Evolutionary conservation across 2,888 invertebrate genomes (phyloP), one percentile per base, ranked within the genome.

Genomic region (Philereme transversata): DNA sequence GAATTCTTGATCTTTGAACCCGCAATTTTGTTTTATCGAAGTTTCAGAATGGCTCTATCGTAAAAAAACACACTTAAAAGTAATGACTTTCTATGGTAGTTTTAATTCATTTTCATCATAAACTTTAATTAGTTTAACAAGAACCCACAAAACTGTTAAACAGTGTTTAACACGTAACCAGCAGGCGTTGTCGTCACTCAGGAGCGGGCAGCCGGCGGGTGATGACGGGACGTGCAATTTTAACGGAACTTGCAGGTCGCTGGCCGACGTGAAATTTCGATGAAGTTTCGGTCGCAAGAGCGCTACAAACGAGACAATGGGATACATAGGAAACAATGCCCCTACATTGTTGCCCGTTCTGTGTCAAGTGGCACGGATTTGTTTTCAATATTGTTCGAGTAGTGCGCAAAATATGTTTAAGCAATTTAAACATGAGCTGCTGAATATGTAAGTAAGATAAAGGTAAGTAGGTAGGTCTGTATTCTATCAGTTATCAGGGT

Each of bases 121-220:
- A 44, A 51, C 6, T 51, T 46, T 55, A 48, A 44, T 36, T 45
- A n/a, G n/a, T n/a, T n/a, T n/a, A n/a, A n/a, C n/a, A 52, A 40
- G 40, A 11, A 81, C 82, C 74, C 84, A 82, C 83, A 80, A 81
- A 83, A 85, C 77, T 75, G 75, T 76, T 83, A 82, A 87, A 88
- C 84, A 88, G 84, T 87, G 86, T 86, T 84, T 83, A 84, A 84
- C 85, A 83, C 82, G 85, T 83, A 22, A 79, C 83, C 78, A 81
- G 80, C 82, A 78, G 73, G 77, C 79, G 74, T 65, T 88, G 88
- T 90, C 85, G 84, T 85, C 84, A 82, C 59, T 53, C 73, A 80
- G 77, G 69, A 74, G 75, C 72, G 73, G 80, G 77, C 70, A 74
- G 75, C 72, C 73, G 76, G 76, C 73, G 79, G 76, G 82, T 81